Evolutionary conservation across 2,797 vertebrate species (phyloP), one percentile per base, ranked within the genome.

Genomic region (Pangasius sanitwongsei): DNA sequence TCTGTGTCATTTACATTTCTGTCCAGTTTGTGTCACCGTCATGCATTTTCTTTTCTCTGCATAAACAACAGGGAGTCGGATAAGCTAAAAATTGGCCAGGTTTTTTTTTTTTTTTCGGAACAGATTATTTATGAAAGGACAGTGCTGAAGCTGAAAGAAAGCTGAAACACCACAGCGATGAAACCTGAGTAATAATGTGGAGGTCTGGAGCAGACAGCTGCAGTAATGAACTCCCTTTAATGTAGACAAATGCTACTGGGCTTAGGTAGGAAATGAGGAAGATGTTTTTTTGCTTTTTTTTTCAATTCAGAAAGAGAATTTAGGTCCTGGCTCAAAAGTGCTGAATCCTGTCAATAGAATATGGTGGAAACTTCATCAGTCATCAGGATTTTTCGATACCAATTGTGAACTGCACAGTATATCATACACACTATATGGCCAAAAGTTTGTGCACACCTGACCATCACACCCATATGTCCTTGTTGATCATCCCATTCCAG

Each of bases 201-300:
- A 48, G 59, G 84, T 67, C 59, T 86, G 84, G 65, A 90, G 78
- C 41, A 63, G 85, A 87, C 89, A 87, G 84, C 88, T 89, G 86
- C 85, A 53, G 82, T 89, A 89, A 91, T 61, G 23, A 41, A 86
- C 85, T 89, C 67, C 25, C 55, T 55, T 91, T 90, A 90, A 87
- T 20, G 80, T 74, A 87, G 88, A 78, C 44, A 48, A 77, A 75
- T 86, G 55, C 50, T 83, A 83, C 80, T 86, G 69, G 67, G 77
- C 57, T 77, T 37, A 16, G 81, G 23, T 55, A 86, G n/a, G 44
- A 61, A 34, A 48, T 75, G 37, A 50, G 75, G 15, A 48, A 20
- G 80, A 87, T 59, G 8, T 5, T 11, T 44, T 28, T 20, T 55
- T 53, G 13, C 7, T n/a, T 55, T 53, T 50, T 37, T 34, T 34